Base-by-base conservation (phyloP, 2,113 vertebrate species). In the Tetraodon nigroviridis region DNA sequence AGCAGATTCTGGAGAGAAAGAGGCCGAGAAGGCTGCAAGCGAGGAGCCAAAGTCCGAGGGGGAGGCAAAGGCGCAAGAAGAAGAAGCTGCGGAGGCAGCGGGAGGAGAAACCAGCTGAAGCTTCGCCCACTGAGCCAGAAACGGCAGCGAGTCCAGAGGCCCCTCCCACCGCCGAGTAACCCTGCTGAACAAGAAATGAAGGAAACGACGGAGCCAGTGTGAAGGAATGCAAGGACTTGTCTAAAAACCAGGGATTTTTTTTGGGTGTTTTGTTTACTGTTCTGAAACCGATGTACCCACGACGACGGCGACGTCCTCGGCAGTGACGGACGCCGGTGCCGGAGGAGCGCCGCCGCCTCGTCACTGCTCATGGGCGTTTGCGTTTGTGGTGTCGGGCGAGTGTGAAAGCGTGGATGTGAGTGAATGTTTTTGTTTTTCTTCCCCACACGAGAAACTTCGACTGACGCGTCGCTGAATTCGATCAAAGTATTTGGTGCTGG, bases 161-260 rank as follows among this genome's bases (percentile, higher is more conserved):
- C 19, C 62, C 90, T 6, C 84, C 88, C 0, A 82, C 89, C 1
- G 79, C 91, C 44, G 93, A 95, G 90, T 93, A 93, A 84, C 61
- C 82, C 81, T 70, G 76, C 73, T 67, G 70, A 81, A 54, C 51
- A 7, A 83, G 51, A 80, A 80, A 82, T 73, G 76, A 84, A 85
- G 78, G 79, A 86, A 73, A 57, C 58, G 79, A 78, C 41, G 79
- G 73, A 81, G 83, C 82, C 81, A 69, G 90, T 93, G 91, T 92
- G 92, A 87, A 93, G 92, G 93, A 94, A 93, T 93, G 93, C 89
- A 90, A 96, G 93, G 93, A 94, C 93, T 94, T 92, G 93, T 94
- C 93, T 94, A 92, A 93, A 27, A 93, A 94, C 87, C 84, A 84
- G 82, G 85, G 85, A 86, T 7, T 71, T 72, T 8, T 64, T 57